These are phyloP conservation scores for Fulmarus glacialis DNA, from an alignment of 2,113 vertebrate species.

Conservation along the genomic window DNA sequence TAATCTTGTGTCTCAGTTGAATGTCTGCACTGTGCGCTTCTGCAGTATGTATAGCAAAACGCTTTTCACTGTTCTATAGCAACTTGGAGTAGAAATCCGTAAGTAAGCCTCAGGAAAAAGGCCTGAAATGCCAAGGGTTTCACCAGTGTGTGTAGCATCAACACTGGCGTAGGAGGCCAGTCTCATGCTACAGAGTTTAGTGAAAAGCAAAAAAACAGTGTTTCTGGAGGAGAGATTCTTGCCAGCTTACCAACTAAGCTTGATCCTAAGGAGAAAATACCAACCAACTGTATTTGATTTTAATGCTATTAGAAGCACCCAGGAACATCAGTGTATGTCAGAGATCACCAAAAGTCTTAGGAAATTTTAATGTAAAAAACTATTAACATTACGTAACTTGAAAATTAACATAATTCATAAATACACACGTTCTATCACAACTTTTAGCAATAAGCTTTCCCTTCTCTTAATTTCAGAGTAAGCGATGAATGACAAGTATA, in stretches of 20 bases:
- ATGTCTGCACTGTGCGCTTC: background rate
- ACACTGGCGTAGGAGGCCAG: fast-evolving
- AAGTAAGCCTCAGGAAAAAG: background rate
- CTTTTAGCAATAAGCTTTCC: background rate
- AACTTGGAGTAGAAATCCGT: background rate
- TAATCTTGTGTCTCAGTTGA: background rate
- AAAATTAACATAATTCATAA: background rate
- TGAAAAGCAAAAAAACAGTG: background rate
- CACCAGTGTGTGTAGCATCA: background rate
- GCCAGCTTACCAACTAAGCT: background rate
- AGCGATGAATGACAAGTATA: background rate
- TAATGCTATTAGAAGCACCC: background rate
- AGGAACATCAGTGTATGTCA: background rate
- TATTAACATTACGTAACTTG: background rate
- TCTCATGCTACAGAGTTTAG: background rate
- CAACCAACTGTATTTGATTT: background rate
- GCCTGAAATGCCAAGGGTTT: background rate
- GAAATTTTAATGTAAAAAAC: background rate
- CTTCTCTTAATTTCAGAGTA: background rate
- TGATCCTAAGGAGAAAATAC: background rate
- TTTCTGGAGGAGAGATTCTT: background rate
- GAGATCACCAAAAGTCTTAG: background rate
- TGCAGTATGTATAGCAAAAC: background rate
- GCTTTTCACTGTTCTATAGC: background rate
- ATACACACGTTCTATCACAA: background rate